These are phyloP conservation scores for Ivindomyrus marchei DNA, from an alignment of 2,113 vertebrate species.

Conservation along the genomic window DNA sequence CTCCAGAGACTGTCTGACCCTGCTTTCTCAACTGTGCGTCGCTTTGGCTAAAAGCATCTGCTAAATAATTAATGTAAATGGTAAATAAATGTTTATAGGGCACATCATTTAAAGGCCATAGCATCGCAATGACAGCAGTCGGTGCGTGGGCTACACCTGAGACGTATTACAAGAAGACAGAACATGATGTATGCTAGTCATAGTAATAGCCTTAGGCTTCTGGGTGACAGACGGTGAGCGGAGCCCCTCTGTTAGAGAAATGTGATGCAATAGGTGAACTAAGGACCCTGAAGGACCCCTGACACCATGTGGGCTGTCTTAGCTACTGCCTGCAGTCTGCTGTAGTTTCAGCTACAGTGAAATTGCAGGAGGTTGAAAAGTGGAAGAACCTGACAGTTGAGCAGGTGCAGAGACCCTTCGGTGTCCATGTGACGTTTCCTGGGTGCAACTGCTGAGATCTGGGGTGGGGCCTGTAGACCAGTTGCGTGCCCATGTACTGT, in stretches of 20 bases:
- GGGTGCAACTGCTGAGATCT: not conserved
- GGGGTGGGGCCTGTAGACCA: not conserved
- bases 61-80: not conserved
- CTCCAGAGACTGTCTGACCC: not conserved
- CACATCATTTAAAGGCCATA: not conserved
- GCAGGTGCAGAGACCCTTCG: not conserved
- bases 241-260: not conserved
- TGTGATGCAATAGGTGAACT: not conserved
- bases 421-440: not conserved
- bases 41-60: not conserved
- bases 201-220: not conserved
- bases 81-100: not conserved
- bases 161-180: not conserved
- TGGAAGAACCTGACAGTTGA: not conserved
- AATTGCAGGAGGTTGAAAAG: not conserved
- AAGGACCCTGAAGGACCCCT: not conserved
- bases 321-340: not conserved
- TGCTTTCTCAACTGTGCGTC: not conserved
- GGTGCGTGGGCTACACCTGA: not conserved
- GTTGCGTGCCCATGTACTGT: not conserved
- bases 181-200: not conserved
- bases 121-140: not conserved
- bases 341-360: not conserved
- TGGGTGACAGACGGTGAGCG: not conserved
- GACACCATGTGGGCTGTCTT: not conserved